Evolutionary conservation across 1,140 invertebrate genomes (phyloP), one percentile per base, ranked within the genome.

Genomic region (Drosophila ohnishii): DNA sequence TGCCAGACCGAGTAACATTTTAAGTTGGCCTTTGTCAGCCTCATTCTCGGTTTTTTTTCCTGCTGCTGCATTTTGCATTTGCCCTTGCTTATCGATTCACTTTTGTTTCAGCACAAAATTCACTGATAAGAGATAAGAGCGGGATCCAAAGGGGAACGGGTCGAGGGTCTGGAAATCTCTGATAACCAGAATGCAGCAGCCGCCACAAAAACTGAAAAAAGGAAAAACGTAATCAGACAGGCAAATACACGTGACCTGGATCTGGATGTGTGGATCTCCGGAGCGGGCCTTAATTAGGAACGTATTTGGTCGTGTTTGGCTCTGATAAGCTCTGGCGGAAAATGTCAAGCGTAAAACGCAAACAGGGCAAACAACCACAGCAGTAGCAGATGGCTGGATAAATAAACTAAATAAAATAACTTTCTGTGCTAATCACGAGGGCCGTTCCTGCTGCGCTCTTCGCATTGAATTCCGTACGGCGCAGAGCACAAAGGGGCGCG

Each of bases 211-310:
- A 67, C 37, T 30, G 28, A 44, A 25, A 55, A 44, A 25, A 55
- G 34, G 13, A 34, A 51, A 63, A 75, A 16, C 57, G 64, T 78
- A 82, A 80, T 76, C 65, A 77, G 63, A 62, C 70, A 64, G 58
- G 58, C 32, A 81, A 86, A 86, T 69, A 80, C 83, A 82, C 78
- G 78, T 87, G 83, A 82, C 78, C 82, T 85, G 81, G 48, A 78
- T 85, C 47, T 75, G 61, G 37, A 35, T 61, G 28, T 40, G 61
- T 30, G 58, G 58, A 40, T 63, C 40, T 50, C 32, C 19, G 34
- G 25, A 57, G 71, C 25, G 58, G 50, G 51, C 62, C 63, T 61
- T 77, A 76, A 77, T 77, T 76, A 66, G 58, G 53, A 61, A 34
- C 66, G 53, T 39, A 56, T 48, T 64, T 80, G 73, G 63, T 53